Evolutionary conservation across 2,113 vertebrate species (phyloP).

Genomic region (Cyprinodon brontotheroides): DNA sequence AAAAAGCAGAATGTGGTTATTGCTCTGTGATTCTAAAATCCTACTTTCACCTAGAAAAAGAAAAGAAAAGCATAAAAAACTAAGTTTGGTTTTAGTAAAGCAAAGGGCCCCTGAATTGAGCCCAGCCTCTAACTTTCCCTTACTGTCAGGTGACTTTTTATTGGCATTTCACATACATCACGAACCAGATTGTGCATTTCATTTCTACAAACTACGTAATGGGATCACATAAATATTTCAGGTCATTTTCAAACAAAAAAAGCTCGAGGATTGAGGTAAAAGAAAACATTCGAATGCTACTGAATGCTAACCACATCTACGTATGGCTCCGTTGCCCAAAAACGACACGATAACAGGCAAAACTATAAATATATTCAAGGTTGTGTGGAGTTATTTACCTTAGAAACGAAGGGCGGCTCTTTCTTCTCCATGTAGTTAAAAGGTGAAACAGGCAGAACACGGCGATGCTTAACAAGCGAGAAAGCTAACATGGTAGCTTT

Average conservation of each 20-base stretch:
- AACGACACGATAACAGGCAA: neutral
- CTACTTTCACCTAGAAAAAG: neutral
- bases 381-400: conserved; percentile 21
- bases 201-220: neutral
- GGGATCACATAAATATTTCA: neutral
- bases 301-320: conserved; percentile 35
- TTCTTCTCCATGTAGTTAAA: conserved; percentile 17
- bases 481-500: conserved; percentile 26
- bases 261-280: conserved; percentile 1
- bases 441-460: neutral
- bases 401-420: neutral
- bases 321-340: neutral
- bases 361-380: neutral
- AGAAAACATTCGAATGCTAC: neutral
- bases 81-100: neutral
- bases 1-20: neutral
- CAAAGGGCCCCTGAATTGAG: neutral
- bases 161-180: no score
- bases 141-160: neutral
- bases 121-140: no score
- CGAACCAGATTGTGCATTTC: neutral
- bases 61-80: neutral
- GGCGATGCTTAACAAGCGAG: conserved; percentile 29
- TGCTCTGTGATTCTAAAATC: neutral
- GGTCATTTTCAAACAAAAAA: neutral